These are phyloP conservation scores for Lutraria lutraria DNA, from an alignment of 2,888 invertebrate genomes.

Conservation along the genomic window DNA sequence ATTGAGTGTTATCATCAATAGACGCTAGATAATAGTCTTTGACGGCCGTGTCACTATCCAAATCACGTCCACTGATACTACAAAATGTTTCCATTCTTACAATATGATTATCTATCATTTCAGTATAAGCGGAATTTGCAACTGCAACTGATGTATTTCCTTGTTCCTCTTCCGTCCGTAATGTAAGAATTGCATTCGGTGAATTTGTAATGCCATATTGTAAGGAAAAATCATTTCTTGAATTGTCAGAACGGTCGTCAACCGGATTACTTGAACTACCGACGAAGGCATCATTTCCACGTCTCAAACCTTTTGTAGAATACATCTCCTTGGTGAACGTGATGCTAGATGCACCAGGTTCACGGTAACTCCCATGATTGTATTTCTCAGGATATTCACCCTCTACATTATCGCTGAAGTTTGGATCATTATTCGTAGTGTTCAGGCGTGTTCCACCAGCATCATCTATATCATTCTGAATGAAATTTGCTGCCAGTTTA, in stretches of 20 bases:
- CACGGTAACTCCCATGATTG: too few relatives aligned
- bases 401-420: too few relatives aligned
- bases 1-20: neutral
- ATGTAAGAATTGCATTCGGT: neutral
- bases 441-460: neutral
- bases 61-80: neutral
- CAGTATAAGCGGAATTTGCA: neutral
- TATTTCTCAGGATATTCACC: too few relatives aligned
- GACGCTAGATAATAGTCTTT: neutral
- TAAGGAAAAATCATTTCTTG: neutral
- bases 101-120: neutral
- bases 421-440: neutral
- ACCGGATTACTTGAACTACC: neutral
- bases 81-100: neutral
- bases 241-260: neutral
- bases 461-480: neutral
- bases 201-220: neutral
- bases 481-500: neutral
- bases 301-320: neutral
- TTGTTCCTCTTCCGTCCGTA: neutral
- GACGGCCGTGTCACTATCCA: neutral
- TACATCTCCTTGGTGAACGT: neutral
- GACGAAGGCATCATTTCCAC: neutral
- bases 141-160: neutral
- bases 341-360: too few relatives aligned